Conservation (phyloP, 2,888 invertebrate species). For the Ariolimax columbianus region DNA sequence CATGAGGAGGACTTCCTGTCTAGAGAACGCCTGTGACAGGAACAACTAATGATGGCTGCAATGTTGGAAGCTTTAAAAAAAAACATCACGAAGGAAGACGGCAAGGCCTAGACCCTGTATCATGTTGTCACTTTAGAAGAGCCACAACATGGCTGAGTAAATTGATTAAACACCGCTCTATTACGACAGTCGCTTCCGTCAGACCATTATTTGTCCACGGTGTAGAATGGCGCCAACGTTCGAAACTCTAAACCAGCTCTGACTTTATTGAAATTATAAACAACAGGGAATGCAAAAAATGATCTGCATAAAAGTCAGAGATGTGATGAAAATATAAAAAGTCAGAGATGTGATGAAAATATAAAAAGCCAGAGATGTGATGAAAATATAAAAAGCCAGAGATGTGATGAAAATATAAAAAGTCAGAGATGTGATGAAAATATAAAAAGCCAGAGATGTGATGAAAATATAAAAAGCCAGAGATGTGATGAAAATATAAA, state of each 20-base stretch:
- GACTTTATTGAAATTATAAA: background rate
- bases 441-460: no score
- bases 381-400: no score
- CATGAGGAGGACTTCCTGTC: constrained; percentile 45
- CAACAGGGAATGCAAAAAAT: background rate
- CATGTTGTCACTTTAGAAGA: constrained; percentile 28
- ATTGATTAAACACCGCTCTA: constrained; percentile 32
- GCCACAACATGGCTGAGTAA: background rate
- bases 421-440: no score
- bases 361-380: no score
- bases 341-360: background rate
- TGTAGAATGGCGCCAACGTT: background rate
- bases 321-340: background rate
- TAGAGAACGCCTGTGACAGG: constrained; percentile 27
- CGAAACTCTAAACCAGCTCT: background rate
- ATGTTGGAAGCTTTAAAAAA: constrained; percentile 16
- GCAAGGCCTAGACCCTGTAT: background rate
- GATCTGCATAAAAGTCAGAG: no score
- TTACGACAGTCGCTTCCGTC: constrained; percentile 15
- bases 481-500: no score
- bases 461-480: no score
- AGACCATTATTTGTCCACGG: constrained; percentile 6
- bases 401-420: no score
- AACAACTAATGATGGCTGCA: constrained; percentile 25
- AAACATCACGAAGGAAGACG: background rate